Evolutionary conservation across 2,113 vertebrate genomes (phyloP).

Genomic region (Caranx ignobilis): DNA sequence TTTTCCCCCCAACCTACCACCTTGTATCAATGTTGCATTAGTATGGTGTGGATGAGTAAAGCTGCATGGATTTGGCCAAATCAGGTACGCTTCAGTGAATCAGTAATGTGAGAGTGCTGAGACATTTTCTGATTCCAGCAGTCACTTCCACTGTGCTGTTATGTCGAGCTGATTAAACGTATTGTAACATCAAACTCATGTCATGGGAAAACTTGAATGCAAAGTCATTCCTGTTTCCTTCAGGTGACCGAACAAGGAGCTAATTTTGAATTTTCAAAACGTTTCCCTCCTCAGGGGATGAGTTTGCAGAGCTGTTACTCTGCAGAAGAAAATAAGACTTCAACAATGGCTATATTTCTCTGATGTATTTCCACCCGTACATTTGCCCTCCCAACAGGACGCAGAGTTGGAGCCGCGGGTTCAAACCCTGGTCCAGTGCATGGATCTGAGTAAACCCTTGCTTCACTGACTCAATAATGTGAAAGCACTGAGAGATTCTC

Average conservation of each 20-base stretch:
- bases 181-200: constrained; percentile 17
- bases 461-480: constrained; percentile 55
- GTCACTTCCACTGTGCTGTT: constrained; percentile 5
- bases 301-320: constrained; percentile 7
- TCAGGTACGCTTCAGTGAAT: constrained; percentile 8
- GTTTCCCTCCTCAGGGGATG: constrained; percentile 16
- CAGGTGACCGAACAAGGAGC: constrained; percentile 25
- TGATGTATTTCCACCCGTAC: constrained; percentile 20
- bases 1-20: not conserved
- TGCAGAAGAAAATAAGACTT: constrained; percentile 41
- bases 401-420: not conserved
- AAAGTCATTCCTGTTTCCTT: constrained; percentile 12
- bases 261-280: constrained; percentile 35
- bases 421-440: constrained; percentile 43
- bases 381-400: constrained; percentile 15
- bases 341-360: constrained; percentile 29
- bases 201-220: not conserved
- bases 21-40: constrained; percentile 15
- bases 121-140: constrained; percentile 13
- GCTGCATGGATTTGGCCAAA: constrained; percentile 22
- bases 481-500: constrained; percentile 39
- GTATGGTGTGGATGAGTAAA: constrained; percentile 5
- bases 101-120: constrained; percentile 7
- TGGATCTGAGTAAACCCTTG: constrained; percentile 41
- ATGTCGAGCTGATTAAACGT: constrained; percentile 11